Percentiles rank a stretch among this genome's conserved stretches.
Conservation (phyloP, 2,113 vertebrate genomes). For the Phasianus colchicus region DNA sequence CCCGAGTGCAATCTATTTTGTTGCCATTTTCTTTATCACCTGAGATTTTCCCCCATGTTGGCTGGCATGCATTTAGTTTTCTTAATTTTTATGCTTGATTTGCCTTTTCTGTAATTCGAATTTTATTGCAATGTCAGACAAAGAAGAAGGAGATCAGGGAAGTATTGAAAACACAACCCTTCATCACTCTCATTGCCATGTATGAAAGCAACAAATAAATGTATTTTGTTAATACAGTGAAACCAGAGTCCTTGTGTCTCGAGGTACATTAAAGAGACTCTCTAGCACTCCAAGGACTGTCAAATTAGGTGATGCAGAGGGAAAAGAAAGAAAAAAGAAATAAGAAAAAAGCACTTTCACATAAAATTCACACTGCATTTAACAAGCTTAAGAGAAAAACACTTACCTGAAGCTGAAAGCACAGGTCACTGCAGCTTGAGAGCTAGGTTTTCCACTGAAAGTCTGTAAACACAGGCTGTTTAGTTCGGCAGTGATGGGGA, state of each 20-base stretch:
- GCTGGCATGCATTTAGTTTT: constrained; percentile 29
- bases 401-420: constrained; percentile 8
- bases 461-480: neutral
- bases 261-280: constrained; percentile 21
- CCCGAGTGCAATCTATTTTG: neutral
- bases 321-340: constrained; percentile 16
- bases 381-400: constrained; percentile 52
- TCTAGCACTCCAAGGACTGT: neutral
- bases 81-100: constrained; percentile 27
- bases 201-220: constrained; percentile 26
- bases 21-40: neutral
- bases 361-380: constrained; percentile 27
- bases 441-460: neutral
- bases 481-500: neutral
- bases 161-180: neutral
- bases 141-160: neutral
- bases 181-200: neutral
- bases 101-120: constrained; percentile 18
- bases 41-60: constrained; percentile 8
- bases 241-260: constrained; percentile 10
- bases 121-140: constrained; percentile 26
- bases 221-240: constrained; percentile 19
- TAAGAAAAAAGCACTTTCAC: constrained; percentile 22
- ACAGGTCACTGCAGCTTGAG: neutral
- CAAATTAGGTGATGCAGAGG: neutral